phyloP scores from a whole-genome alignment of 2,888 invertebrate species.

The Pristionchus exspectatus region DNA sequence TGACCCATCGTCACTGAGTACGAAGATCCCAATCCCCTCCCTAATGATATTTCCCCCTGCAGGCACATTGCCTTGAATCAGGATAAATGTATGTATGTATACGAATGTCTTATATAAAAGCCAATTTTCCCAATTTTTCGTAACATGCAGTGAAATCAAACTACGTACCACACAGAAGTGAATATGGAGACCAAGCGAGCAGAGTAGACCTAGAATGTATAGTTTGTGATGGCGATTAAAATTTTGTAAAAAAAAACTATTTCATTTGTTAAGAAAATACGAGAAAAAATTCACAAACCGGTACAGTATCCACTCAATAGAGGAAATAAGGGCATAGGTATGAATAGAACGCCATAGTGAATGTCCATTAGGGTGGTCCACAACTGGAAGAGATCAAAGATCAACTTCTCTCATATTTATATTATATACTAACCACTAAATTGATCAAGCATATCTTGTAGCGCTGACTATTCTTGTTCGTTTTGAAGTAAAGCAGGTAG shows the following conservation, averaged over 20 bases:
- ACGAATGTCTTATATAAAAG: neutral
- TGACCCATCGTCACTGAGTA: no score
- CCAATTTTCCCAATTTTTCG: neutral
- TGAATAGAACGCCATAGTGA: neutral
- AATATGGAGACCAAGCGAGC: neutral
- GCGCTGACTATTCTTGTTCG: conserved; percentile 17
- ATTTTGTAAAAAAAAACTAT: neutral
- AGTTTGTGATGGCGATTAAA: no score
- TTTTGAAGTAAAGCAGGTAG: neutral
- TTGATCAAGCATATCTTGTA: neutral
- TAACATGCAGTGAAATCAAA: no score
- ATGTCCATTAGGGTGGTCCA: conserved; percentile 20
- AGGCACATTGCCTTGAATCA: no score
- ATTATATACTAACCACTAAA: neutral
- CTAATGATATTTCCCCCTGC: no score
- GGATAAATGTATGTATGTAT: no score
- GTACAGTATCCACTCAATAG: neutral
- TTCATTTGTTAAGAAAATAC: neutral
- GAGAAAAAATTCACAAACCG: neutral
- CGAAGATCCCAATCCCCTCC: no score
- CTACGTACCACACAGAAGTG: neutral
- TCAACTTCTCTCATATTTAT: neutral
- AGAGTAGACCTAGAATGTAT: neutral
- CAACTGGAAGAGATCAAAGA: neutral
- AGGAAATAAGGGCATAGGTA: neutral